phyloP scores from a whole-genome alignment of 2,888 invertebrate species.

The Microctonus aethiopoides region DNA sequence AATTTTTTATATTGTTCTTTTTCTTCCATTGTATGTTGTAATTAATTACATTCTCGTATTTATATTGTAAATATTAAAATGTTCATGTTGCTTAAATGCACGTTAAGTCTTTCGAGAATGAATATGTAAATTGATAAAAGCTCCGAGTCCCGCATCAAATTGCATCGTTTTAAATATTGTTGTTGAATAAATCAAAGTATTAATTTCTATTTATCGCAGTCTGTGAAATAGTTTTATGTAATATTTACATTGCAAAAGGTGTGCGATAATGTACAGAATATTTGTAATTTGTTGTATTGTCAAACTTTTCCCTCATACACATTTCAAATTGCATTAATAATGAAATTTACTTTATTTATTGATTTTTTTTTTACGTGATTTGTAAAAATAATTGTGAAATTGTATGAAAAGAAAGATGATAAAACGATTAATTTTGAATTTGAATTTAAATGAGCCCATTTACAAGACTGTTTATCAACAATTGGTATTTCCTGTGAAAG shows the following conservation, averaged over 20 bases:
- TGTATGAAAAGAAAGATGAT: neutral
- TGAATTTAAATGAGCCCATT: constrained; percentile 50
- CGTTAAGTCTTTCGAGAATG: neutral
- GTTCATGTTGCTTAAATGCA: constrained; percentile 20
- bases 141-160: neutral
- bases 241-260: neutral
- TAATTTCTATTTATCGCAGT: constrained; percentile 15
- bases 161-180: neutral
- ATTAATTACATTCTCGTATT: neutral
- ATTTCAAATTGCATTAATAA: neutral
- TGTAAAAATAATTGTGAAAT: neutral
- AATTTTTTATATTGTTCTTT: constrained; percentile 21
- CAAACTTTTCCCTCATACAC: neutral
- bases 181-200: constrained; percentile 24
- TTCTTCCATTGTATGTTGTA: constrained; percentile 2
- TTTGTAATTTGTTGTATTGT: neutral
- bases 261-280: neutral
- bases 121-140: neutral
- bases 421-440: constrained; percentile 32
- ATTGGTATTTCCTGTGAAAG: constrained; percentile 34
- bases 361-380: neutral
- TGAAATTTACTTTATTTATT: neutral
- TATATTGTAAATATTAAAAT: constrained; percentile 32
- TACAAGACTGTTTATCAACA: constrained; percentile 62
- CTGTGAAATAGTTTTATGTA: constrained; percentile 27